A percentile compares a stretch with the other conserved stretches of the same genome.
phyloP scores from a whole-genome alignment of 35 echinoderm and acorn worm species.

The Acanthaster planci region DNA sequence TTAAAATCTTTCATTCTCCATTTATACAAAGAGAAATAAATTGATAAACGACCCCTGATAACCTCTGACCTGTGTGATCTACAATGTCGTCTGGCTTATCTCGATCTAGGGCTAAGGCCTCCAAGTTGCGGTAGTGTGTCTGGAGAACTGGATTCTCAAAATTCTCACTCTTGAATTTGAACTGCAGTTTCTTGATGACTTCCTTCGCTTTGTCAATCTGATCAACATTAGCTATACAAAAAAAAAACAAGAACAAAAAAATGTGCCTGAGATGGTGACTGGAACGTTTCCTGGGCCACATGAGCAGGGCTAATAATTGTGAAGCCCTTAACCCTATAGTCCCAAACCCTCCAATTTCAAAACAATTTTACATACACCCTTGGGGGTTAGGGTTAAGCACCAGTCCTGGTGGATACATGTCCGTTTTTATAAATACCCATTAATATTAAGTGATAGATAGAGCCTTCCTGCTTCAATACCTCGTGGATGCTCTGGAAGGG shows the following conservation, averaged over 20 bases:
- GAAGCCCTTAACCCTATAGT: too few relatives aligned
- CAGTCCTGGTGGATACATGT: too few relatives aligned
- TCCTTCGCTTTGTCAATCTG: constrained; percentile 95
- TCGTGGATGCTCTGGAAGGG: constrained; percentile 2
- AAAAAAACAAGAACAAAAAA: background rate
- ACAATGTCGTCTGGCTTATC: constrained; percentile 73
- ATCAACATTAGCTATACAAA: constrained; percentile 69
- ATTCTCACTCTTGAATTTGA: constrained; percentile 70
- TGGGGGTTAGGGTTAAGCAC: too few relatives aligned
- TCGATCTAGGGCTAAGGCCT: constrained; percentile 84
- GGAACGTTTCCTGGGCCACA: too few relatives aligned
- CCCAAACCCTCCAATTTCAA: too few relatives aligned
- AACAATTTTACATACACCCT: too few relatives aligned
- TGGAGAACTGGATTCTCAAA: constrained; percentile 98
- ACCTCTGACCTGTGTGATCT: constrained; percentile 83
- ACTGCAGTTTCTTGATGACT: constrained; percentile 88
- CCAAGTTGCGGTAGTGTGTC: constrained; percentile 87
- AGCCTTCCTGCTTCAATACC: constrained; percentile 19
- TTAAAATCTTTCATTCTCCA: too few relatives aligned
- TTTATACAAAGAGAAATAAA: background rate
- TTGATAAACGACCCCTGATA: background rate
- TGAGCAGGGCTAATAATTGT: too few relatives aligned
- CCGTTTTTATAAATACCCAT: too few relatives aligned
- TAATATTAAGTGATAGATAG: too few relatives aligned
- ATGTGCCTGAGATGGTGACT: too few relatives aligned